phyloP scores from a whole-genome alignment of 2,888 invertebrate species.

The Ypsolopha scabrella region DNA sequence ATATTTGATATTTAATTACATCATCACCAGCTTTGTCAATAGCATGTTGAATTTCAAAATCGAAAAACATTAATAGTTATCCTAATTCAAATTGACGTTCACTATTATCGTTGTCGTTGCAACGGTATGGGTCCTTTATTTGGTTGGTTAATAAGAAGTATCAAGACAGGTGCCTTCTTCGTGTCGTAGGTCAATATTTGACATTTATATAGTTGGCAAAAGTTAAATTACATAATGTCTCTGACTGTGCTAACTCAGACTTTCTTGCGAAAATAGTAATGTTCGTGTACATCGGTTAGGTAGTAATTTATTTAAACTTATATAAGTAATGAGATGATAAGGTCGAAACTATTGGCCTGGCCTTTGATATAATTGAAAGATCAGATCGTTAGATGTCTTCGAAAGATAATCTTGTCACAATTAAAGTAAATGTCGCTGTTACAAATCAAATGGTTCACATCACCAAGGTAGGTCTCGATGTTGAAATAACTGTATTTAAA shows the following conservation, averaged over 20 bases:
- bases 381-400: conserved; percentile 24
- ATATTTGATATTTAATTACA: neutral
- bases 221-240: conserved; percentile 39
- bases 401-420: conserved; percentile 9
- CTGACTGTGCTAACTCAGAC: conserved; percentile 12
- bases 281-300: conserved; percentile 26
- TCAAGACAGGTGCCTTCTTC: conserved; percentile 37
- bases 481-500: neutral
- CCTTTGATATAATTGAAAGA: conserved; percentile 32
- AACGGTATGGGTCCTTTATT: conserved; percentile 6
- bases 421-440: conserved; percentile 10
- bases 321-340: conserved; percentile 16
- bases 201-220: conserved; percentile 45
- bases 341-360: conserved; percentile 22
- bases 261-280: conserved; percentile 35
- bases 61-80: neutral
- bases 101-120: neutral
- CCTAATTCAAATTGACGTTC: neutral
- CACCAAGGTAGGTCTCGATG: no score
- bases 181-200: conserved; percentile 60
- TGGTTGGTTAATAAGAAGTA: conserved; percentile 10
- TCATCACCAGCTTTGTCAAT: neutral
- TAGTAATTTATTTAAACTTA: conserved; percentile 17
- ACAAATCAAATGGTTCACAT: neutral
- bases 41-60: neutral